phyloP scores from a whole-genome alignment of 2,113 vertebrate genomes.

The Elanus axillaris region DNA sequence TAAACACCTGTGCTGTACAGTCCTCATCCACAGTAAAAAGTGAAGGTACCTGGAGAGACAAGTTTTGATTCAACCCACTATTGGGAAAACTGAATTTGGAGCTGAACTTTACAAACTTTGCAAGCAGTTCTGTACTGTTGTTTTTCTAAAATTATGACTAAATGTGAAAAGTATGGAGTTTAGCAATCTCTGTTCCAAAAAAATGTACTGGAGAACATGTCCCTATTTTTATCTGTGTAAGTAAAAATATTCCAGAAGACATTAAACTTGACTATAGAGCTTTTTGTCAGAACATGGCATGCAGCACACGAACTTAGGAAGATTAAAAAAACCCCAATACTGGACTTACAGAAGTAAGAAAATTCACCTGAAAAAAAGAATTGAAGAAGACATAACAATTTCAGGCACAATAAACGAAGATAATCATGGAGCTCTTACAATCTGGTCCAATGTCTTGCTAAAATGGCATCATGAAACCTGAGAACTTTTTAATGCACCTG shows the following conservation, averaged over 20 bases:
- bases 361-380: background rate
- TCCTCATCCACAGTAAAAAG: background rate
- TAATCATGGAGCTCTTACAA: fast-evolving
- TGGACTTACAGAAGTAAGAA: background rate
- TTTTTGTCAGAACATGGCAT: background rate
- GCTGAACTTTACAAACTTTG: conserved; percentile 21
- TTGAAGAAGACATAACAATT: background rate
- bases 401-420: background rate
- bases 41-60: background rate
- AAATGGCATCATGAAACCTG: background rate
- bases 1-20: background rate
- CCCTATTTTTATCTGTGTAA: conserved; percentile 52
- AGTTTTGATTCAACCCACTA: background rate
- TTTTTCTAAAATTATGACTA: conserved; percentile 55
- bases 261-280: conserved; percentile 37
- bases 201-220: conserved; percentile 55
- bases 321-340: background rate
- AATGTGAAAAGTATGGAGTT: conserved; percentile 57
- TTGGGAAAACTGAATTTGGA: background rate
- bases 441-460: background rate
- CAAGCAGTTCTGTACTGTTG: conserved; percentile 19
- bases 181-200: conserved; percentile 59
- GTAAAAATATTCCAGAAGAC: conserved; percentile 58
- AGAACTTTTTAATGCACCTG: background rate
- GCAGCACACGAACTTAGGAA: background rate